Evolutionary conservation across 2,113 vertebrate genomes (phyloP).

Genomic region (Syngnathoides biaculeatus): DNA sequence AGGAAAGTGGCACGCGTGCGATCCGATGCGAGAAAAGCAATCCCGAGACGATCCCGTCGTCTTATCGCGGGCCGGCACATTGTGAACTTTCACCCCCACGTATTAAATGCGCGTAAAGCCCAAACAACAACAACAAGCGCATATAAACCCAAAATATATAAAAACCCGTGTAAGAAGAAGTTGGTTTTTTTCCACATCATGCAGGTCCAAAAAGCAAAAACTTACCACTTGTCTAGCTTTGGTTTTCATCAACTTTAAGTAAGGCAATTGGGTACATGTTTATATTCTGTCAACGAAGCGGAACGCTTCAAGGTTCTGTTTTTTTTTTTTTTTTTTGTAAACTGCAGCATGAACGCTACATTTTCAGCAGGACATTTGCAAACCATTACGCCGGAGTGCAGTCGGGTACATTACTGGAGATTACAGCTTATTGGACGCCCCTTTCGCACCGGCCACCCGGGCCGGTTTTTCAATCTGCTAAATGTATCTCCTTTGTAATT

Average conservation of each 20-base stretch:
- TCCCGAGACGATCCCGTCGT: constrained; percentile 61
- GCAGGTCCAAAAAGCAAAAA: background rate
- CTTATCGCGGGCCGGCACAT: constrained; percentile 40
- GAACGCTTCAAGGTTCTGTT: no score
- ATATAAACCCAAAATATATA: constrained; percentile 15
- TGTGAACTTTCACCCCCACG: constrained; percentile 49
- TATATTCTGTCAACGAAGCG: no score
- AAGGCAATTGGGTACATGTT: background rate
- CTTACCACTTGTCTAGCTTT: background rate
- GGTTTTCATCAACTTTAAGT: background rate
- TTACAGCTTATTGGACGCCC: no score
- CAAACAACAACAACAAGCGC: constrained; percentile 52
- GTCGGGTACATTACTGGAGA: no score
- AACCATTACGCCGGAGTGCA: no score
- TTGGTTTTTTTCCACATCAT: background rate
- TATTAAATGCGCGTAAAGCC: constrained; percentile 51
- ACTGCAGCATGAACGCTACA: no score
- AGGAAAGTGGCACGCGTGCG: constrained; percentile 9
- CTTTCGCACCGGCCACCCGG: no score
- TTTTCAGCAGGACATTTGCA: no score
- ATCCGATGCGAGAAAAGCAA: constrained; percentile 16
- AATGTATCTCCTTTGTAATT: background rate
- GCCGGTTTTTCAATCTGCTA: background rate
- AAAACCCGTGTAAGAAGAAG: constrained; percentile 24
- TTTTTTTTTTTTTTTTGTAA: no score